A percentile compares a stretch with the other conserved stretches of the same genome.
Evolutionary conservation across 2,888 invertebrate species (phyloP).

Genomic region (Lacanobia oleracea): DNA sequence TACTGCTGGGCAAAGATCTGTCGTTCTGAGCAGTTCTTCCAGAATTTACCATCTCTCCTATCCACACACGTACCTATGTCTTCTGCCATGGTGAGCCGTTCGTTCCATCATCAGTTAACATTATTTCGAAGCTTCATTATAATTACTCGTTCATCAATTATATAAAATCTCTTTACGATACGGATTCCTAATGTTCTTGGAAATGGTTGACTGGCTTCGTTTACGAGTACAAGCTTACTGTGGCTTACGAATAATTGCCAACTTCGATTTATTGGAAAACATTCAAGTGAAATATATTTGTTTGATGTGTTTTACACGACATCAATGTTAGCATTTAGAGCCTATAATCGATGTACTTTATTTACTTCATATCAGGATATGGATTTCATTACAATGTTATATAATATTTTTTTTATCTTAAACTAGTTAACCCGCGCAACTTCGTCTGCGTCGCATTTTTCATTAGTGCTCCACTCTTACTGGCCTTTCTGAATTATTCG

Average conservation of each 20-base stretch:
- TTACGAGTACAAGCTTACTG: slow-evolving; percentile 24
- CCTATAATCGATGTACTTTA: too few relatives aligned
- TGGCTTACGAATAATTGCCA: slow-evolving; percentile 29
- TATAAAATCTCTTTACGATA: slow-evolving; percentile 18
- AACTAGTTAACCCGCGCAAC: too few relatives aligned
- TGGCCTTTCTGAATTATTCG: too few relatives aligned
- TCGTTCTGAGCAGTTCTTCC: too few relatives aligned
- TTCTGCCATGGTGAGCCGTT: neutral
- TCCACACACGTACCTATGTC: neutral
- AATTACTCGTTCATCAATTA: slow-evolving; percentile 26
- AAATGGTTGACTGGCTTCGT: neutral
- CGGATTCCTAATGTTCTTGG: slow-evolving; percentile 2
- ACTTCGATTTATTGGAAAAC: slow-evolving; percentile 34
- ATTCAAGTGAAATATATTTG: slow-evolving; percentile 10
- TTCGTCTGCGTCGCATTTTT: too few relatives aligned
- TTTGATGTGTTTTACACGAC: neutral
- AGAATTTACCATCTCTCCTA: neutral
- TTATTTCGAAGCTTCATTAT: neutral
- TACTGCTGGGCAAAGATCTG: neutral
- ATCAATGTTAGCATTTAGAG: neutral
- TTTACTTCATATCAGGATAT: too few relatives aligned
- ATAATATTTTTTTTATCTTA: too few relatives aligned
- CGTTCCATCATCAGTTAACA: neutral
- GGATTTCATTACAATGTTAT: too few relatives aligned
- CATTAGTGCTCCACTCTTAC: too few relatives aligned